Evolutionary conservation across 2,113 vertebrate species (phyloP), one percentile per base, ranked within the genome.

Genomic region (Nerophis lumbriciformis): DNA sequence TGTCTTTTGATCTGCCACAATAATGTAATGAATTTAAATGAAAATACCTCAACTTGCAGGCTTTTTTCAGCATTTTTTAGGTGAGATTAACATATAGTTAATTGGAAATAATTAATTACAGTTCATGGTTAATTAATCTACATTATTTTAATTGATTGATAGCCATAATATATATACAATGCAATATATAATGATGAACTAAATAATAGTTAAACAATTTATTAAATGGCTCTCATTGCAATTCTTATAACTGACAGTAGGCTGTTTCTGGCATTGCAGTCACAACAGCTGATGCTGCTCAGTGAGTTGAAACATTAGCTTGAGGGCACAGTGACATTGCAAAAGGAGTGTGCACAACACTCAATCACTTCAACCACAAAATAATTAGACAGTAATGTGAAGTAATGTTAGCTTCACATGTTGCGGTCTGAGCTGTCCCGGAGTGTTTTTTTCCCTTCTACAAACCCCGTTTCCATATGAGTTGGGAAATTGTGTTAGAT

Each of bases 261-360:
- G 14, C 49, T 14, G 55, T 63, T 45, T 53, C 59, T 65, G 28
- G 47, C 45, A 53, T 16, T 39, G 62, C 9, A 14, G 9, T 55
- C 7, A 48, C 19, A 63, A 63, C 58, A 64, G 45, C 16, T 55
- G 49, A 8, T 39, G 13, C 74, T 16, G 65, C 42, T 69, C 48
- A 60, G 14, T 14, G 38, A n/a, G 14, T 2, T 21, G 60, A 62
- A 11, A 69, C 12, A 21, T 51, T 16, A 53, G 45, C 44, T 21
- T 42, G 1, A 71, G 50, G 61, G 38, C 13, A 54, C 48, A 16
- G 19, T 60, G 60, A 71, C 38, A 50, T 64, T 54, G 54, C 16
- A 37, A 59, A 66, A 66, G 9, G 42, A 11, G 19, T 16, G 47
- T 44, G 13, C 16, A 59, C 19, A 59, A 14, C 45, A n/a, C n/a